phyloP scores from a whole-genome alignment of 2,888 invertebrate genomes.

The Idaea biselata region DNA sequence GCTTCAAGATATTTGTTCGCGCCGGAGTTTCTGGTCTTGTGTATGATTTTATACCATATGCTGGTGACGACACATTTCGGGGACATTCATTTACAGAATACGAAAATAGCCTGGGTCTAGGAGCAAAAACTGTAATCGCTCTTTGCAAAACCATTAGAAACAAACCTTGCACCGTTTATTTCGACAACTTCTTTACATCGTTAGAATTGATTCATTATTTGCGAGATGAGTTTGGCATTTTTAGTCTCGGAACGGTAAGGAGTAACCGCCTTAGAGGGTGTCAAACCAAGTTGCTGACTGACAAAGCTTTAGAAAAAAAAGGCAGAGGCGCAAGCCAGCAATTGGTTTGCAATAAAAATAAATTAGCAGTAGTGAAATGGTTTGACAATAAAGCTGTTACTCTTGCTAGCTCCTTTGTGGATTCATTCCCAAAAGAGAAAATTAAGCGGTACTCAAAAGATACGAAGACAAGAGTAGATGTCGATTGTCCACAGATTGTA shows the following conservation, averaged over 20 bases:
- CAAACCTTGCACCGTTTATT: slow-evolving; percentile 16
- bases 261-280: no score
- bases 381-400: not conserved
- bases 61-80: slow-evolving; percentile 1
- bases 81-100: no score
- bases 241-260: no score
- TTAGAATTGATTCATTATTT: slow-evolving; percentile 5
- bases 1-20: no score
- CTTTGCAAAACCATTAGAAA: slow-evolving; percentile 17
- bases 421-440: slow-evolving; percentile 7
- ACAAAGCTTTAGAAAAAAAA: slow-evolving; percentile 4
- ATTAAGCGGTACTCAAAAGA: slow-evolving; percentile 8
- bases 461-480: slow-evolving; percentile 3
- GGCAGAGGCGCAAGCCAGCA: slow-evolving; percentile 7
- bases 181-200: slow-evolving; percentile 18
- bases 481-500: no score
- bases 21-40: no score
- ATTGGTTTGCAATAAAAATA: slow-evolving; percentile 7
- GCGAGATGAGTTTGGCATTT: no score
- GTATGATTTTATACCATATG: not conserved
- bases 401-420: slow-evolving; percentile 2
- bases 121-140: slow-evolving; percentile 15
- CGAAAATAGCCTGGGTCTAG: slow-evolving; percentile 9
- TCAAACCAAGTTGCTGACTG: no score
- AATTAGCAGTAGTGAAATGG: slow-evolving; percentile 5